These are phyloP conservation scores for Eulemur albifrons DNA, from an alignment of 2,797 vertebrate genomes.

Conservation along the genomic window DNA sequence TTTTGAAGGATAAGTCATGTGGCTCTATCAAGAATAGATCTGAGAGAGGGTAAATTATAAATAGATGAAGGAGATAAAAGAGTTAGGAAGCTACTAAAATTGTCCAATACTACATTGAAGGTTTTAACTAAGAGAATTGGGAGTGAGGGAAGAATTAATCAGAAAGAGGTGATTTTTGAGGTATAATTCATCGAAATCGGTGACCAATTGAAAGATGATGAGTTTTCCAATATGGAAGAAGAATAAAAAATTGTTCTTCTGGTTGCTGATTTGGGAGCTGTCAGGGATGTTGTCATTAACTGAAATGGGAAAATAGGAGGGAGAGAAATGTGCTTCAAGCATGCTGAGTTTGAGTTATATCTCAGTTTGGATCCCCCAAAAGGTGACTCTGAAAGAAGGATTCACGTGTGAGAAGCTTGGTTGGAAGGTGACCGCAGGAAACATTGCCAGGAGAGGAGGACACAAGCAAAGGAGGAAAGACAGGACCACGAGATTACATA, in stretches of 20 bases:
- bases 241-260: background rate
- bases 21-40: background rate
- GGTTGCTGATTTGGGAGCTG: background rate
- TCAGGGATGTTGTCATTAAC: background rate
- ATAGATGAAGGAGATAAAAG: background rate
- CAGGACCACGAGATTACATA: rapidly evolving
- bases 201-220: background rate
- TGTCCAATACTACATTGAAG: background rate
- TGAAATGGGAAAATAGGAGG: background rate
- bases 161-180: background rate
- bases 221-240: background rate
- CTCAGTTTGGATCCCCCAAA: background rate
- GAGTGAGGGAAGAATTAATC: background rate
- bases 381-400: background rate
- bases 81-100: background rate
- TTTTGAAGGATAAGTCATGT: background rate
- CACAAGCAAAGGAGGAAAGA: background rate
- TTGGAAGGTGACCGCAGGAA: background rate
- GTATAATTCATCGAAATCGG: background rate
- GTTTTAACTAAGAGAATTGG: background rate
- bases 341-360: background rate
- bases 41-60: background rate
- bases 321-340: background rate
- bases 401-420: background rate
- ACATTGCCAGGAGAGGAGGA: no score